phyloP scores from a whole-genome alignment of 1,140 invertebrate genomes.

The Spodoptera litura region DNA sequence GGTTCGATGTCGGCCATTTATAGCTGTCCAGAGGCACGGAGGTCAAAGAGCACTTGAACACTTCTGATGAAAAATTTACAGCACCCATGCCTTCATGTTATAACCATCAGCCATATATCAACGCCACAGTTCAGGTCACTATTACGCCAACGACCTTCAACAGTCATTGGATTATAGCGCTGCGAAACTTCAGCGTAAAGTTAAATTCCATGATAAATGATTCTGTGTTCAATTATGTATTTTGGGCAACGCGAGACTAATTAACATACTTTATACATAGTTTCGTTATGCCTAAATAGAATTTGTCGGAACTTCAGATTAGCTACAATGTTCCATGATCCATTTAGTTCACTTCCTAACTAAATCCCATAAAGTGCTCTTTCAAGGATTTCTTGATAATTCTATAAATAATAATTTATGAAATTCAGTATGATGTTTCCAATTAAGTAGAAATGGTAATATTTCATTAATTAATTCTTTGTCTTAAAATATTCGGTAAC shows the following conservation, averaged over 20 bases:
- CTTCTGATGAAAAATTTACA: constrained; percentile 14
- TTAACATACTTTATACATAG: constrained; percentile 7
- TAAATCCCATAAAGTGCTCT: background rate
- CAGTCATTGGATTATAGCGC: background rate
- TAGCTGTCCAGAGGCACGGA: constrained; percentile 7
- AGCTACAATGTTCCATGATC: background rate
- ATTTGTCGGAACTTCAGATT: background rate
- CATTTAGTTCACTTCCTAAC: background rate
- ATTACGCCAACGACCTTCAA: background rate
- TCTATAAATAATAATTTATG: background rate
- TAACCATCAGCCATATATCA: constrained; percentile 28
- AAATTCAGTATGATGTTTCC: background rate
- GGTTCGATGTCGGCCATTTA: constrained; percentile 26
- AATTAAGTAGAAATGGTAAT: background rate
- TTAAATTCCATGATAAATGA: constrained; percentile 19
- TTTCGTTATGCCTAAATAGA: background rate
- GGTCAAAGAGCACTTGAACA: background rate
- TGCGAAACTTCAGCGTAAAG: constrained; percentile 5
- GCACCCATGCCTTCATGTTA: constrained; percentile 9
- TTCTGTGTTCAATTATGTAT: constrained; percentile 8
- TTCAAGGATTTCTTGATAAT: background rate
- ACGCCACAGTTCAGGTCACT: constrained; percentile 17
- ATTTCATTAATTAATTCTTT: constrained; percentile 2
- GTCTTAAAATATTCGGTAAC: background rate
- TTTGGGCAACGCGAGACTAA: constrained; percentile 6